These are phyloP conservation scores for Oxyruncus cristatus DNA, from an alignment of 2,113 vertebrate species.

Conservation along the genomic window DNA sequence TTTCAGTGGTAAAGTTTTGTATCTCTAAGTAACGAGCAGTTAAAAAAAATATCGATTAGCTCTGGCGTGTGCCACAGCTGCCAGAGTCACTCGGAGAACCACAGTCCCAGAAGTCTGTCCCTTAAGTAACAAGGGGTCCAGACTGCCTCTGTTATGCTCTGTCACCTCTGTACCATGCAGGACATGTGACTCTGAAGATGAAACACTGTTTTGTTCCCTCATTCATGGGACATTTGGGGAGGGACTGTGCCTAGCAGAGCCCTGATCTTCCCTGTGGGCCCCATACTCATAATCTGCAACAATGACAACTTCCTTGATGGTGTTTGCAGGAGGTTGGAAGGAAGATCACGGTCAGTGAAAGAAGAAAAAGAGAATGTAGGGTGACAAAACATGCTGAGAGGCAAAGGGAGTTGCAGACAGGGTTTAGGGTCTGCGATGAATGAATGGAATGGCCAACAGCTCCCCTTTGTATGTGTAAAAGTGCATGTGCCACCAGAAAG, in stretches of 20 bases:
- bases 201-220: background rate
- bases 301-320: too few species aligned
- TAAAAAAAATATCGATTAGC: background rate
- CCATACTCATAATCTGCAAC: background rate
- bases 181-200: background rate
- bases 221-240: background rate
- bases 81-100: background rate
- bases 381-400: background rate
- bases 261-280: background rate
- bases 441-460: fast-evolving
- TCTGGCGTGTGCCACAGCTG: background rate
- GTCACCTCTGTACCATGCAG: background rate
- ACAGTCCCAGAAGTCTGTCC: background rate
- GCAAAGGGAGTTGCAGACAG: background rate
- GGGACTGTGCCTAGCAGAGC: background rate
- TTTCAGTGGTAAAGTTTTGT: background rate
- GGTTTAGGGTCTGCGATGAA: background rate
- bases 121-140: background rate
- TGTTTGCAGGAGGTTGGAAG: background rate
- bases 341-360: background rate
- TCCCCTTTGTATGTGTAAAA: background rate
- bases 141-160: background rate
- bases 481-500: fast-evolving
- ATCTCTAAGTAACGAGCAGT: background rate
- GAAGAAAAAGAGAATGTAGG: background rate